Conservation (phyloP, 2,113 vertebrate genomes). For the Indicator maculatus region DNA sequence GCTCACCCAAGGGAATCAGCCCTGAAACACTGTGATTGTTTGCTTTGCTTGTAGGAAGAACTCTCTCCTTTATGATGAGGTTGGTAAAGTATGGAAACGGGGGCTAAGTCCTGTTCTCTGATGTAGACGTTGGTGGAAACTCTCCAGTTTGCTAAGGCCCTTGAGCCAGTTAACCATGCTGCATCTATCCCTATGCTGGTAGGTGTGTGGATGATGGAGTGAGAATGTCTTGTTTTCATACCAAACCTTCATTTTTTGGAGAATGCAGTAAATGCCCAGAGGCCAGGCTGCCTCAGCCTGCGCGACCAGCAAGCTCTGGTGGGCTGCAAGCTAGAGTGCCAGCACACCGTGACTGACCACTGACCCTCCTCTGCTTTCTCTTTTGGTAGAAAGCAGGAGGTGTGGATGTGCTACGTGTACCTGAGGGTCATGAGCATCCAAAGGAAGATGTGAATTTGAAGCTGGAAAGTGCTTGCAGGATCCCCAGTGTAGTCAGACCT, state of each 20-base stretch:
- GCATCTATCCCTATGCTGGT: background rate
- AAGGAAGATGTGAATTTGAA: background rate
- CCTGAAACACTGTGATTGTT: background rate
- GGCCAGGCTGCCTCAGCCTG: background rate
- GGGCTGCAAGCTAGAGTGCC: background rate
- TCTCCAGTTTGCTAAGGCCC: background rate
- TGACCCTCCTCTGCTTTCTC: background rate
- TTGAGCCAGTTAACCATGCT: background rate
- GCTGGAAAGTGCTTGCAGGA: background rate
- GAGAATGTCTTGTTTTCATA: background rate
- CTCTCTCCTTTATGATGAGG: background rate
- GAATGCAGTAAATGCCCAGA: background rate
- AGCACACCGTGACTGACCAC: accelerated
- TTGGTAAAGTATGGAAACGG: background rate
- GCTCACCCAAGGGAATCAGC: background rate
- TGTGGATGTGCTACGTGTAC: background rate
- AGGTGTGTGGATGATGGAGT: background rate
- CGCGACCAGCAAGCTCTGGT: background rate
- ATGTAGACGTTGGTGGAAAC: background rate
- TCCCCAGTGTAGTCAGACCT: background rate
- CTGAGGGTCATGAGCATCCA: background rate
- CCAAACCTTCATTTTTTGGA: background rate
- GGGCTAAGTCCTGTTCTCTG: accelerated
- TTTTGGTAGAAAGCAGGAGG: background rate
- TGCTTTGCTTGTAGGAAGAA: background rate